These are phyloP conservation scores for Campylomormyrus tamandua DNA, from an alignment of 2,113 vertebrate genomes.

Conservation along the genomic window DNA sequence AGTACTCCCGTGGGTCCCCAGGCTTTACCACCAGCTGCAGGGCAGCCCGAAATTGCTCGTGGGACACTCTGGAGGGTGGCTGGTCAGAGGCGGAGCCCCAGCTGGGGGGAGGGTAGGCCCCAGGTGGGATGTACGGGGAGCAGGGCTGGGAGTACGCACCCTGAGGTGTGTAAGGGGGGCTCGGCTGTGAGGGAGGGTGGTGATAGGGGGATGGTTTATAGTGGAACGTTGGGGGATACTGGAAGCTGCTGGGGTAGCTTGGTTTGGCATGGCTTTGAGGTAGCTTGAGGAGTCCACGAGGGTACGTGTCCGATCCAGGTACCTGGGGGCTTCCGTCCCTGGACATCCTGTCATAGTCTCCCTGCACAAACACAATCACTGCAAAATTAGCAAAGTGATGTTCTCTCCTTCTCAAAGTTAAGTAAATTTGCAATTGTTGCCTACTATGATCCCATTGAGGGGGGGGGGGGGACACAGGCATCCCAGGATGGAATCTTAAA, in stretches of 20 bases:
- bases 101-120: slow-evolving; percentile 84
- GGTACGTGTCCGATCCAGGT: slow-evolving; percentile 79
- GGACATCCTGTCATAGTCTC: slow-evolving; percentile 81
- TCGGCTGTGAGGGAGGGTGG: slow-evolving; percentile 74
- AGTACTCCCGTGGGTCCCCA: slow-evolving; percentile 88
- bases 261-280: slow-evolving; percentile 87
- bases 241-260: slow-evolving; percentile 76
- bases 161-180: slow-evolving; percentile 84
- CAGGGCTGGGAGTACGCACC: slow-evolving; percentile 83
- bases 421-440: not conserved
- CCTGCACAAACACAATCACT: slow-evolving; percentile 54
- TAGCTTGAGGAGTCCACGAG: slow-evolving; percentile 84
- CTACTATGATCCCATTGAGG: not conserved
- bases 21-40: slow-evolving; percentile 95
- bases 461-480: not conserved
- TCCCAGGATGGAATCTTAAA: not conserved
- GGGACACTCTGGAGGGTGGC: slow-evolving; percentile 88
- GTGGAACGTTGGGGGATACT: slow-evolving; percentile 81
- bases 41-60: slow-evolving; percentile 94
- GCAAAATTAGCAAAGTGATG: not conserved
- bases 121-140: slow-evolving; percentile 80
- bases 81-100: slow-evolving; percentile 92
- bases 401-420: not conserved
- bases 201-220: slow-evolving; percentile 81
- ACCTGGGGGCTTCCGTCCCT: slow-evolving; percentile 78